Percentiles rank a stretch among this genome's conserved stretches.
phyloP scores from a whole-genome alignment of 2,888 invertebrate genomes.

The Phortica okadai region DNA sequence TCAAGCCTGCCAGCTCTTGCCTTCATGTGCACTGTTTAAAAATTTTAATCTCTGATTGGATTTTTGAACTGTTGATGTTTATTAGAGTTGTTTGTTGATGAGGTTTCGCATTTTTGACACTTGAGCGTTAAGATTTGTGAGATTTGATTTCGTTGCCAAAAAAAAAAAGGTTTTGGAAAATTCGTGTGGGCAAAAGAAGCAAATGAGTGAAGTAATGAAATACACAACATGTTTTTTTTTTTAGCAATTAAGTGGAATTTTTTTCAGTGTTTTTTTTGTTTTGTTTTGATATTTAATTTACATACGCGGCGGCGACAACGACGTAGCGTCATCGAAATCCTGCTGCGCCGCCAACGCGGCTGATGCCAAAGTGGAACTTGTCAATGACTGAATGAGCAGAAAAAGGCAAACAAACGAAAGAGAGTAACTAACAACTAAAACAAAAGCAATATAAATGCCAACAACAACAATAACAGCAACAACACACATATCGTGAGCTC shows the following conservation, averaged over 20 bases:
- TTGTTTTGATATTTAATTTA: background rate
- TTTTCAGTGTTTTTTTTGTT: background rate
- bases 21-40: background rate
- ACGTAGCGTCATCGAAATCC: background rate
- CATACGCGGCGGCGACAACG: background rate
- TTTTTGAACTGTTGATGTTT: constrained; percentile 35
- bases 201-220: constrained; percentile 37
- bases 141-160: background rate
- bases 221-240: constrained; percentile 10
- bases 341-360: background rate
- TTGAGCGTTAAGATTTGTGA: constrained; percentile 18
- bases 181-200: background rate
- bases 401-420: background rate
- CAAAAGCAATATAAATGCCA: constrained; percentile 1
- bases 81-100: constrained; percentile 39
- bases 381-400: background rate
- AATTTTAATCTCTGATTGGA: constrained; percentile 72
- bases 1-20: background rate
- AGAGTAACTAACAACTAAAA: constrained; percentile 1
- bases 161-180: constrained; percentile 13
- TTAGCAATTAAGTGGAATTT: background rate
- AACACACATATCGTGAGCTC: background rate
- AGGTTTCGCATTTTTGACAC: constrained; percentile 57
- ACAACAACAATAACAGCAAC: constrained; percentile 4
- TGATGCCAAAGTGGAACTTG: background rate